Evolutionary conservation across 2,888 invertebrate species (phyloP), one percentile per base, ranked within the genome.

Genomic region (Noctua janthe): DNA sequence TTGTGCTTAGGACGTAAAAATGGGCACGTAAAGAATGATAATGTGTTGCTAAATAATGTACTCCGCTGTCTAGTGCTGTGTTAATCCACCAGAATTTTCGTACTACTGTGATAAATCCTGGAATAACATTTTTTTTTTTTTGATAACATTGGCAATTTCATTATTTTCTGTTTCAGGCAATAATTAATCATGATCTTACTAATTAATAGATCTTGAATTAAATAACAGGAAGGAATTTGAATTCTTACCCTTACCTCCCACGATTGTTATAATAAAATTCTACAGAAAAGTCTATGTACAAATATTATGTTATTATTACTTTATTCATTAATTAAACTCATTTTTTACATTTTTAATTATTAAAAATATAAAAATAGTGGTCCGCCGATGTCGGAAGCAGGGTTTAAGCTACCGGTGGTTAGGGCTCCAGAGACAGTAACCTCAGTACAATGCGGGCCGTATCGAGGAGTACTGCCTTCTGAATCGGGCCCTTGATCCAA

Each of bases 1-100:
- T 78, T 83, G 51, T 56, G 54, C 43, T 62, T 69, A n/a, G 17
- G 15, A 78, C 35, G 75, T 3, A 69, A 82, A 77, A 81, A 56
- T 75, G 70, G 23, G 70, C 2, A 23, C 35, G 39, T 49, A n/a
- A 56, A 29, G 8, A 23, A 59, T 74, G n/a, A 51, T 62, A 62
- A 75, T 62, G n/a, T 75, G 35, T 81, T 80, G 47, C 54, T 29
- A 54, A 39, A 49, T 17, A 72, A 71, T 72, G 76, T 72, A 59
- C 71, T 71, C 17, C 8, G 47, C 15, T 17, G 15, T 47, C 43
- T 69, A n/a, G 69, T 47, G 35, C 17, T 47, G 23, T 35, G 17
- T n/a, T 47, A 59, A 62, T 49, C 35, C 54, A 66, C 17, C 15
- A 54, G 23, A 54, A 47, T 56, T 2, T 23, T 35, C 0, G 7